A percentile compares a stretch with the other conserved stretches of the same genome.
phyloP scores from a whole-genome alignment of 2,113 vertebrate species.

The Pholis gunnellus region DNA sequence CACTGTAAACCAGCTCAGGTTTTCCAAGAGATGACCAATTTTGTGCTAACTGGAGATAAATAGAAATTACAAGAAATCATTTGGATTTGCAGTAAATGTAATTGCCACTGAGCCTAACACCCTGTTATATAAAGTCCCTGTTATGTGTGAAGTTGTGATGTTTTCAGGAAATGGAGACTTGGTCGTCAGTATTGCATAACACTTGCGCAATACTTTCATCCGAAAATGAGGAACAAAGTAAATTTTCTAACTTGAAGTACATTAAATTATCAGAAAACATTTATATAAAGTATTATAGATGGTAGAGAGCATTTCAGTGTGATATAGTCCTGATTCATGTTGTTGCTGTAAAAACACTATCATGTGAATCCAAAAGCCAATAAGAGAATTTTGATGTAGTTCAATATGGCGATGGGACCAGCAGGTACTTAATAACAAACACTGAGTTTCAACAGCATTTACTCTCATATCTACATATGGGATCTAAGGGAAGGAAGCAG shows the following conservation, averaged over 20 bases:
- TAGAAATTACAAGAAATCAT: background rate
- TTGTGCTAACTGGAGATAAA: conserved; percentile 4
- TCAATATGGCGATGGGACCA: background rate
- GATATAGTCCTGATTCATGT: background rate
- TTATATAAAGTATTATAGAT: background rate
- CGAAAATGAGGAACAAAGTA: conserved; percentile 16
- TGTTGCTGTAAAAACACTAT: no score
- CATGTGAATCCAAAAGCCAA: no score
- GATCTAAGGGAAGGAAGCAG: conserved; percentile 7
- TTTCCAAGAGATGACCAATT: background rate
- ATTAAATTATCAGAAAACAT: background rate
- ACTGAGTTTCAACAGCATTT: background rate
- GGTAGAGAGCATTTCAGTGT: background rate
- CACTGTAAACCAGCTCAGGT: background rate
- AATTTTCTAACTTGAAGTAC: background rate
- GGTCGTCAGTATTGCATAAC: conserved; percentile 14
- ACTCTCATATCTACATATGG: background rate
- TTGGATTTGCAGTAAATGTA: background rate
- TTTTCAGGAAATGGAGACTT: conserved; percentile 29
- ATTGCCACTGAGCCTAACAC: background rate
- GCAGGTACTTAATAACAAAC: background rate
- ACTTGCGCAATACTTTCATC: conserved; percentile 7
- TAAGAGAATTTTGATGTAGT: no score
- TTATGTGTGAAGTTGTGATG: conserved; percentile 13
- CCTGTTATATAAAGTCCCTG: conserved; percentile 23